These are phyloP conservation scores for Mythimna vitellina DNA, from an alignment of 2,888 invertebrate species.

Conservation along the genomic window DNA sequence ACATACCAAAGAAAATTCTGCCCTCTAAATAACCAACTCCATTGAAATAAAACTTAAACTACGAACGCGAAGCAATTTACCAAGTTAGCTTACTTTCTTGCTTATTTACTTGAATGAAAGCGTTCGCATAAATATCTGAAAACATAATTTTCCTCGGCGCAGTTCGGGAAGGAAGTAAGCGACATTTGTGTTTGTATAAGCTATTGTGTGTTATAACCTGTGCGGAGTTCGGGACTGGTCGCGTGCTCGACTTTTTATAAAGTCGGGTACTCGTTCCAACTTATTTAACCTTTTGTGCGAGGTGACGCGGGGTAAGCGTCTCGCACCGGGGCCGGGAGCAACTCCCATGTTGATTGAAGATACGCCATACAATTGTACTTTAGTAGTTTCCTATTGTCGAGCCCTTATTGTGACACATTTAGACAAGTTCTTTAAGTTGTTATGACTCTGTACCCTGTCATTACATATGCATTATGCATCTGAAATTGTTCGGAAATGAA, in stretches of 20 bases:
- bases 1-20: constrained; percentile 55
- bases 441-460: constrained; percentile 27
- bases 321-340: constrained; percentile 40
- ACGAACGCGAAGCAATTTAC: constrained; percentile 49
- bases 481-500: constrained; percentile 32
- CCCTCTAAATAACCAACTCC: constrained; percentile 50
- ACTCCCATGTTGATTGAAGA: constrained; percentile 62
- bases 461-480: constrained; percentile 47
- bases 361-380: constrained; percentile 59
- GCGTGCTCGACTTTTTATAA: constrained; percentile 68
- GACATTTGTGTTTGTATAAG: constrained; percentile 49
- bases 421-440: constrained; percentile 31
- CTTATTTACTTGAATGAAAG: constrained; percentile 54
- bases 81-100: constrained; percentile 51
- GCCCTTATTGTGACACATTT: constrained; percentile 58
- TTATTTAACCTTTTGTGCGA: constrained; percentile 78
- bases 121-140: constrained; percentile 50
- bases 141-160: constrained; percentile 47
- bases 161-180: constrained; percentile 50
- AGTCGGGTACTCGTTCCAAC: constrained; percentile 69
- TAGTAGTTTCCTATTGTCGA: constrained; percentile 62
- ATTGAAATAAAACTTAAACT: constrained; percentile 48
- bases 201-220: constrained; percentile 57
- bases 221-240: constrained; percentile 48
- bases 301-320: constrained; percentile 59